Base-by-base conservation (phyloP, 1,140 invertebrate species). In the Drosophila auraria region DNA sequence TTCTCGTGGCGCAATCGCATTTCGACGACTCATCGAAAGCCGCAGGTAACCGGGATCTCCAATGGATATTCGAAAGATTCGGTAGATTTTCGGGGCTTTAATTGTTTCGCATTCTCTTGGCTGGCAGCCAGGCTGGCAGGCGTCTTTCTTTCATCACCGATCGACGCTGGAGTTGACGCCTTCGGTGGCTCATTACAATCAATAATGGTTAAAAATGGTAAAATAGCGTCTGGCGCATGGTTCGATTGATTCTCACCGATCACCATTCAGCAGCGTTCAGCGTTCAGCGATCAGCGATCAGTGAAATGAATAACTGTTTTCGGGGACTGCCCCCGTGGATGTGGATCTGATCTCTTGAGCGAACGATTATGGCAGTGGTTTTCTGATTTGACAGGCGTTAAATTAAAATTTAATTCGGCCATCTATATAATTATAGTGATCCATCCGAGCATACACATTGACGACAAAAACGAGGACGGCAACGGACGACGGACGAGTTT, bases 391-490 rank as follows among this genome's bases (percentile, higher is more conserved):
- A 89, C 86, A 89, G 86, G 86, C 86, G 86, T 90, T 90, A 90
- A 90, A 90, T 90, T 90, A 90, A 89, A 90, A 90, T 90, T 90
- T 90, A 90, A 90, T 90, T 90, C 86, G 86, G 82, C 86, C 86
- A 90, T 90, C 86, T 90, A 87, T 90, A 89, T 90, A 90, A 90
- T 90, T 90, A 90, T 90, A 87, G 86, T 87, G 84, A 87, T 87
- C 84, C 84, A 89, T 87, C 70, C 84, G 86, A 89, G 84, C 84
- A 87, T 87, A 87, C 84, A 84, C 84, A 87, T 89, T 83, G 84
- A 89, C 78, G 83, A 86, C 82, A 71, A 81, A 60, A 68, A 81
- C 74, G 78, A 57, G 49, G 79, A 79, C 79, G 75, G 58, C 73
- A 53, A 38, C 17, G 30, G 27, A 53, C 20, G 47, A 23, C 4